Evolutionary conservation across 1,140 invertebrate species (phyloP).

Genomic region (Anadara kagoshimensis): DNA sequence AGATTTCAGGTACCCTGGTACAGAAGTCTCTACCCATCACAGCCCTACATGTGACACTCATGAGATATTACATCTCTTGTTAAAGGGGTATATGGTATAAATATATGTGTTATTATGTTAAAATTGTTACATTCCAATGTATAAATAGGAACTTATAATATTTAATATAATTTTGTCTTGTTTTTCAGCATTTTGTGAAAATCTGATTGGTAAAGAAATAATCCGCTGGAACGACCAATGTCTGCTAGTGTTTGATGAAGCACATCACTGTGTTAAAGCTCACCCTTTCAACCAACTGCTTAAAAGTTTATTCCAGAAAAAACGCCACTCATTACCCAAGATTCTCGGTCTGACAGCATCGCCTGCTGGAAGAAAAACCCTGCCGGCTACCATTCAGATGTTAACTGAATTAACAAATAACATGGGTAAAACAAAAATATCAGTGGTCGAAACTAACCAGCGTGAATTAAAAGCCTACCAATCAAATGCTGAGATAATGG

Average conservation of each 20-base stretch:
- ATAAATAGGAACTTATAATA: too few relatives aligned
- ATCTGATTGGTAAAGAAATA: conserved; percentile 54
- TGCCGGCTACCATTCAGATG: conserved; percentile 54
- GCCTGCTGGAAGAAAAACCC: conserved; percentile 60
- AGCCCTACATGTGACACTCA: too few relatives aligned
- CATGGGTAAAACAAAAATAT: conserved; percentile 53
- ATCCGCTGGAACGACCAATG: conserved; percentile 62
- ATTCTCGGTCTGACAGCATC: conserved; percentile 69
- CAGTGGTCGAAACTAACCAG: conserved; percentile 48
- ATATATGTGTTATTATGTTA: too few relatives aligned
- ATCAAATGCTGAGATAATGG: conserved; percentile 53
- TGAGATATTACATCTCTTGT: too few relatives aligned
- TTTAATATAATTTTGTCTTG: too few relatives aligned
- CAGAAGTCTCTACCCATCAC: too few relatives aligned
- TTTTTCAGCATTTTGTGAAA: conserved; percentile 61
- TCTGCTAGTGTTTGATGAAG: conserved; percentile 68
- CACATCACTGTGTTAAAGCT: conserved; percentile 64
- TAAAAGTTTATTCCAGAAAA: too few relatives aligned
- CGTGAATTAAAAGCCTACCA: conserved; percentile 39
- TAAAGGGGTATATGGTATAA: too few relatives aligned
- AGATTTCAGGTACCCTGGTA: too few relatives aligned
- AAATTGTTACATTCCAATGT: too few relatives aligned
- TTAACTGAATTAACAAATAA: conserved; percentile 52
- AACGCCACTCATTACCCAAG: conserved; percentile 27
- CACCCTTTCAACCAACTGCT: conserved; percentile 61